Conservation (phyloP, 2,797 vertebrate genomes). For the Bovichtus variegatus region DNA sequence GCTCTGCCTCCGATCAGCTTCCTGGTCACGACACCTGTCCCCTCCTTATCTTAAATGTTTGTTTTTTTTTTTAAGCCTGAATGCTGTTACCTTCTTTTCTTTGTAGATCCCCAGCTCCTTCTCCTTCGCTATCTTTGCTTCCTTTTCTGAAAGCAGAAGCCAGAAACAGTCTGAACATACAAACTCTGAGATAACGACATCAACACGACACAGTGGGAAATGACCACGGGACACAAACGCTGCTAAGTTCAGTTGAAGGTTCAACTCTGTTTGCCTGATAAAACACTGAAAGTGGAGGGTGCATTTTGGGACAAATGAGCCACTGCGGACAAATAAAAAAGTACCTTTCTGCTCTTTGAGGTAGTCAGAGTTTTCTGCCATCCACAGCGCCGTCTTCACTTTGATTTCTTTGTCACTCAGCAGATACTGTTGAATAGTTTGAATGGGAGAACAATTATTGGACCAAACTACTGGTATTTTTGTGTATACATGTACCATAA, state of each 20-base stretch:
- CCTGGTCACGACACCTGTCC: not conserved
- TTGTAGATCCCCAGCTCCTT: conserved; percentile 97
- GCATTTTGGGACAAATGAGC: not conserved
- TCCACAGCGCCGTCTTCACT: conserved; percentile 95
- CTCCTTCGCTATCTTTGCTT: conserved; percentile 94
- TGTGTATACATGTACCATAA: not conserved
- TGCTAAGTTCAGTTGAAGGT: not conserved
- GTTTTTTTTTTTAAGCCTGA: not conserved
- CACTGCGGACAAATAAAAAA: not conserved
- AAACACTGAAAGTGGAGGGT: not conserved
- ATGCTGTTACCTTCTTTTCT: conserved; percentile 91
- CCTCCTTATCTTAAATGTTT: not conserved
- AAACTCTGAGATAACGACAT: conserved; percentile 7
- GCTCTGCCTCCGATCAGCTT: not conserved
- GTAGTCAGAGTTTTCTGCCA: conserved; percentile 96
- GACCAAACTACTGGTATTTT: not conserved
- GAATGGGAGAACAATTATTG: not conserved
- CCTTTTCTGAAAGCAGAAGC: conserved; percentile 89
- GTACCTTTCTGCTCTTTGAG: conserved; percentile 94
- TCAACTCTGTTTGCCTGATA: conserved; percentile 1
- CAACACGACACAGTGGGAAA: not conserved
- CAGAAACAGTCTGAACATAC: conserved; percentile 34
- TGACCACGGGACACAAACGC: not conserved
- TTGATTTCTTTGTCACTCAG: conserved; percentile 92
- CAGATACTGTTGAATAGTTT: conserved; percentile 94